These are phyloP conservation scores for Dendroctonus valens DNA, from an alignment of 1,140 invertebrate genomes.

Conservation along the genomic window DNA sequence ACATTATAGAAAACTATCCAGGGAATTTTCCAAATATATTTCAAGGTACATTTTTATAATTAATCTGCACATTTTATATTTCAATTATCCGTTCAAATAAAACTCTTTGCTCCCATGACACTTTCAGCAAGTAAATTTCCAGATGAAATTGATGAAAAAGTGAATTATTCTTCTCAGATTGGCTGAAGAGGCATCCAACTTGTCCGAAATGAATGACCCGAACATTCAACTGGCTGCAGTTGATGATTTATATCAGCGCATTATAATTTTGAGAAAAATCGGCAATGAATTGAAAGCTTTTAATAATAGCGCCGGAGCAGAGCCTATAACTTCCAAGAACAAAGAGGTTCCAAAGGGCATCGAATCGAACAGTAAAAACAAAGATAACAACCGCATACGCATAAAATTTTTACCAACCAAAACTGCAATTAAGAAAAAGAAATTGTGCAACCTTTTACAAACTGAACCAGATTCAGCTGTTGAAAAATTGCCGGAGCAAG, in stretches of 20 bases:
- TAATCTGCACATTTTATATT: too few species aligned
- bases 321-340: not conserved
- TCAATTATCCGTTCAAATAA: too few species aligned
- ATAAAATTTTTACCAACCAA: conserved; percentile 28
- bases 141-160: too few species aligned
- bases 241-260: conserved; percentile 18
- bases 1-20: conserved; percentile 7
- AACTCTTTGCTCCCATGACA: too few species aligned
- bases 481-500: too few species aligned
- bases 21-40: conserved; percentile 17
- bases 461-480: too few species aligned
- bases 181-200: not conserved
- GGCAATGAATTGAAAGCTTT: conserved; percentile 10
- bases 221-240: conserved; percentile 3
- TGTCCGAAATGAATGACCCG: not conserved
- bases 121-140: too few species aligned
- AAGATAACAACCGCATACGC: conserved; percentile 26
- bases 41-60: not conserved
- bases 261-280: conserved; percentile 14
- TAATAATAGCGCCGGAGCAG: not conserved
- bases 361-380: conserved; percentile 2
- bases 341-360: not conserved
- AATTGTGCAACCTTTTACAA: not conserved
- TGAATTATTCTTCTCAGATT: conserved; percentile 3
- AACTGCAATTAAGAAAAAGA: conserved; percentile 12